Evolutionary conservation across 2,888 invertebrate genomes (phyloP).

Genomic region (Linnaemya vulpina): DNA sequence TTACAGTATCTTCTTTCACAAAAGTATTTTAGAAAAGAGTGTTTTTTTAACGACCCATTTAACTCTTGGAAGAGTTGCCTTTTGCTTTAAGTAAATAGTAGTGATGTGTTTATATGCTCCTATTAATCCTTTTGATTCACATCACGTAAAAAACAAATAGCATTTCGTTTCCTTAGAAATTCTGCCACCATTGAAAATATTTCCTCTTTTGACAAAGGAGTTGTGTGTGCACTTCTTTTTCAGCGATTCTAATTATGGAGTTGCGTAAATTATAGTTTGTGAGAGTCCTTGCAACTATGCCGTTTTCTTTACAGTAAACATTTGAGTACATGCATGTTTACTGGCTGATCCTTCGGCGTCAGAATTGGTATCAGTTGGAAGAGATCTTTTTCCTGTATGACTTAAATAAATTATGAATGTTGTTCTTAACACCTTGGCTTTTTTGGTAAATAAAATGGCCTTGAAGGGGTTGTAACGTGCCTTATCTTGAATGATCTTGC

Average conservation of each 20-base stretch:
- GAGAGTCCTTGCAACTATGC: conserved; percentile 42
- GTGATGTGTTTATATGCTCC: neutral
- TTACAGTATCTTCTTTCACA: conserved; percentile 3
- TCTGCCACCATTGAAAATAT: conserved; percentile 25
- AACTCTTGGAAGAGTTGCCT: conserved; percentile 31
- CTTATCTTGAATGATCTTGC: conserved; percentile 64
- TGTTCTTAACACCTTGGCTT: conserved; percentile 65
- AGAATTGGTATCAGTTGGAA: conserved; percentile 51
- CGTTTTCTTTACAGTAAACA: conserved; percentile 57
- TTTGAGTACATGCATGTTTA: conserved; percentile 13
- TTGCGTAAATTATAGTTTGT: conserved; percentile 64
- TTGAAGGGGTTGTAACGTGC: conserved; percentile 71
- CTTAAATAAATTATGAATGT: conserved; percentile 64
- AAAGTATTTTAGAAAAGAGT: conserved; percentile 36
- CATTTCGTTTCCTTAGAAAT: neutral
- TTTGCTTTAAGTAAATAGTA: conserved; percentile 26
- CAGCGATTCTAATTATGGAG: conserved; percentile 64
- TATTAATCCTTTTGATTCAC: conserved; percentile 58
- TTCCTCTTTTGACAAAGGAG: conserved; percentile 9
- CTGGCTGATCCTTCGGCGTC: conserved; percentile 40
- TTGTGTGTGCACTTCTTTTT: conserved; percentile 38
- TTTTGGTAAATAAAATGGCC: conserved; percentile 43
- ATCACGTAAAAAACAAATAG: conserved; percentile 32
- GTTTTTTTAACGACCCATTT: conserved; percentile 50
- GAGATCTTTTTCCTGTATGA: conserved; percentile 58